Conservation (phyloP, 2,113 vertebrate species). For the Aspiorhynchus laticeps region DNA sequence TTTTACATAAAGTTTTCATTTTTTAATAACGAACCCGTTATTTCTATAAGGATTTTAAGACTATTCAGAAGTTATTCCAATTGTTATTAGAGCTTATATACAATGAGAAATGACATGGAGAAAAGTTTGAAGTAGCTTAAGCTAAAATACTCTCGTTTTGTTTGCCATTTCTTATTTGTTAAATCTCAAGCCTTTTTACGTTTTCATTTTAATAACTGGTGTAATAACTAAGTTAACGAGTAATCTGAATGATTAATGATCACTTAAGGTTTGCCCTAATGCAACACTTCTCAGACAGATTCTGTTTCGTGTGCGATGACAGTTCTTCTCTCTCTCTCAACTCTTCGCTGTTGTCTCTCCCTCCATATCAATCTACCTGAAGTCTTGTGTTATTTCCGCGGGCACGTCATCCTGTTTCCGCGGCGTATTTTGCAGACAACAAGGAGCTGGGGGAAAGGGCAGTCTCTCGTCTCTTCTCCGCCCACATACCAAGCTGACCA, state of each 20-base stretch:
- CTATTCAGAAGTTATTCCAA: background rate
- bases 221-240: background rate
- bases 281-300: slow-evolving; percentile 6
- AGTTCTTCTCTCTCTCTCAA: background rate
- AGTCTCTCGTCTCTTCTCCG: slow-evolving; percentile 61
- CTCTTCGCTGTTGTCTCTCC: slow-evolving; percentile 17
- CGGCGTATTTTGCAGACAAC: slow-evolving; percentile 65
- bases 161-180: background rate
- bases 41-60: background rate
- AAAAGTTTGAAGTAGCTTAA: background rate
- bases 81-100: background rate
- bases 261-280: background rate
- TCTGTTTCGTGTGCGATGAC: slow-evolving; percentile 4
- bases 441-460: slow-evolving; percentile 65
- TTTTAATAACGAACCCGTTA: background rate
- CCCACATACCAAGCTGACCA: slow-evolving; percentile 68
- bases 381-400: slow-evolving; percentile 77
- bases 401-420: slow-evolving; percentile 73
- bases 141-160: background rate
- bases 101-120: background rate
- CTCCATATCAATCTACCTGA: slow-evolving; percentile 69
- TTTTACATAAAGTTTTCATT: background rate
- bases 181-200: background rate
- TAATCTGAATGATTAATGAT: background rate
- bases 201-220: background rate